Percentiles rank a stretch among this genome's conserved stretches.
Evolutionary conservation across 1,140 invertebrate genomes (phyloP).

Genomic region (Chymomyza costata): DNA sequence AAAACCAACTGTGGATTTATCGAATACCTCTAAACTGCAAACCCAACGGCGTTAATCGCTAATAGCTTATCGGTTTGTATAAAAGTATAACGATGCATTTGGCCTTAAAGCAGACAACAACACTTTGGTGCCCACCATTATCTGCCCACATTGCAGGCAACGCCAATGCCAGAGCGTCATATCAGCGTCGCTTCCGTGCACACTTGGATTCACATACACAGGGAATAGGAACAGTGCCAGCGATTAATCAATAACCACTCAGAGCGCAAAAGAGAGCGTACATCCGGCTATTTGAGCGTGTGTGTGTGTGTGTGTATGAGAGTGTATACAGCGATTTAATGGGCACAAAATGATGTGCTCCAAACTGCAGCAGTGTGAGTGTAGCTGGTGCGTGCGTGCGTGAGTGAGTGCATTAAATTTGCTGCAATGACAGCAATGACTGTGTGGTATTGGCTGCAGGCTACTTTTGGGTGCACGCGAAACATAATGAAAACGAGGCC

Average conservation of each 20-base stretch:
- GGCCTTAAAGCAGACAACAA: slow-evolving; percentile 44
- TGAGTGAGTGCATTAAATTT: slow-evolving; percentile 50
- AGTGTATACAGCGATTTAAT: slow-evolving; percentile 45
- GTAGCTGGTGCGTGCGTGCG: slow-evolving; percentile 1
- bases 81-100: no score
- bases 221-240: slow-evolving; percentile 13
- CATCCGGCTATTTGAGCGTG: no score
- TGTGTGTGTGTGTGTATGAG: slow-evolving; percentile 26
- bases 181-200: slow-evolving; percentile 60
- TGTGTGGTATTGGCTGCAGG: slow-evolving; percentile 26
- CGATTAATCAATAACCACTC: slow-evolving; percentile 66
- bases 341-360: slow-evolving; percentile 47
- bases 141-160: slow-evolving; percentile 39
- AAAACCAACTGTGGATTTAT: no score
- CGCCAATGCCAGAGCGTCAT: slow-evolving; percentile 25
- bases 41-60: no score
- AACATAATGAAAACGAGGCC: slow-evolving; percentile 46
- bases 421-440: slow-evolving; percentile 2
- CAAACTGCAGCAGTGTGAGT: no score
- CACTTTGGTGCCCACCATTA: slow-evolving; percentile 10
- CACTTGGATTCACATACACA: slow-evolving; percentile 43
- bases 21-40: no score
- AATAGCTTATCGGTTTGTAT: no score
- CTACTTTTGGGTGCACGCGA: slow-evolving; percentile 36
- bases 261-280: slow-evolving; percentile 2